phyloP scores from a whole-genome alignment of 2,797 vertebrate species.

The Acipenser transmontanus region DNA sequence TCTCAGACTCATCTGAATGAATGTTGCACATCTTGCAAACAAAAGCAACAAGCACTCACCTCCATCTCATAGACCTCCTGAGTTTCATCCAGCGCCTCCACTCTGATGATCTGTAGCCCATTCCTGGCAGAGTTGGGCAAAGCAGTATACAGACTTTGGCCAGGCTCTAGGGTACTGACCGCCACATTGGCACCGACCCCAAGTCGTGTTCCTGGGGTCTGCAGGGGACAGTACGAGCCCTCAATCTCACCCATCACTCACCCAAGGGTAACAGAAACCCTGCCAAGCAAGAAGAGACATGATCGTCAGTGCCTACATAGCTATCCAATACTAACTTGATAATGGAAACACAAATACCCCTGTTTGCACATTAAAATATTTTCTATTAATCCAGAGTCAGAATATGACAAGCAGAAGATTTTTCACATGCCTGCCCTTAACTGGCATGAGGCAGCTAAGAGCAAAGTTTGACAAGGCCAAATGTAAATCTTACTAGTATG shows the following conservation, averaged over 20 bases:
- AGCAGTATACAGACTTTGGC: constrained; percentile 63
- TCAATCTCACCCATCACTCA: constrained; percentile 85
- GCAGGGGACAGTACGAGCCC: constrained; percentile 81
- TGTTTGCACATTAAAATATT: too few species aligned
- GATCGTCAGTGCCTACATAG: too few species aligned
- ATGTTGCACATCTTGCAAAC: too few species aligned
- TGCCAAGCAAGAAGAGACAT: neutral
- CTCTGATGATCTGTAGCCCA: constrained; percentile 66
- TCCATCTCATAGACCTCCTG: constrained; percentile 76
- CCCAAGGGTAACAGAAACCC: constrained; percentile 23
- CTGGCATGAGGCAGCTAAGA: too few species aligned
- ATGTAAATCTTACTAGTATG: too few species aligned
- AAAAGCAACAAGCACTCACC: constrained; percentile 55
- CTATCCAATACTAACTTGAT: too few species aligned
- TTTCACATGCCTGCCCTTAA: too few species aligned
- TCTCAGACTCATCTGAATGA: too few species aligned
- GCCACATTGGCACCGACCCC: constrained; percentile 67
- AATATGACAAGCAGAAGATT: too few species aligned
- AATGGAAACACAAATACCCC: too few species aligned
- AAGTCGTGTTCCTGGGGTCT: constrained; percentile 79
- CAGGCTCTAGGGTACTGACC: constrained; percentile 83
- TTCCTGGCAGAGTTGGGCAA: constrained; percentile 38
- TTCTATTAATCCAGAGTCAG: too few species aligned
- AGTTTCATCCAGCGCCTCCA: constrained; percentile 79
- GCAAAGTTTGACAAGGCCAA: too few species aligned